Evolutionary conservation across 2,113 vertebrate genomes (phyloP).

Genomic region (Anarhynchus alexandrinus): DNA sequence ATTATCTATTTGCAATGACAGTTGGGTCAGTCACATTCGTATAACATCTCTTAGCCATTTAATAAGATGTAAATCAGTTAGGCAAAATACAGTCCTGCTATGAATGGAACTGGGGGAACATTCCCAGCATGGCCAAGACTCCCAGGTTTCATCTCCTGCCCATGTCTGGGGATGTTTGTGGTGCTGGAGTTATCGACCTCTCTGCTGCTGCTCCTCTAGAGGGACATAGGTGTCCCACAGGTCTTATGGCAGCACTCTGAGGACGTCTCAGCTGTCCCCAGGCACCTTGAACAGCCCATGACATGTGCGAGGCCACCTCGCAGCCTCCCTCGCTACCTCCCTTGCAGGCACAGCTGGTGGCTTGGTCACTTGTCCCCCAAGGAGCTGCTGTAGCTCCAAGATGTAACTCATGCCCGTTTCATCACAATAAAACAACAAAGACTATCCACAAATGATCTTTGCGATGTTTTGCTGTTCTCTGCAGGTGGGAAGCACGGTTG

Average conservation of each 20-base stretch:
- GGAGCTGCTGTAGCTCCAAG: background rate
- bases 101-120: accelerated
- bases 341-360: background rate
- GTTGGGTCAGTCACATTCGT: background rate
- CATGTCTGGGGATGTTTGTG: accelerated
- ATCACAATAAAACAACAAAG: background rate
- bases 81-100: background rate
- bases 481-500: background rate
- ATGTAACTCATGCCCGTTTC: background rate
- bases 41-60: background rate
- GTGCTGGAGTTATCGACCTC: background rate
- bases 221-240: background rate
- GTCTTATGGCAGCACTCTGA: background rate
- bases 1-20: background rate
- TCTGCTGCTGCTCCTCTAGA: background rate
- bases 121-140: background rate
- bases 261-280: accelerated
- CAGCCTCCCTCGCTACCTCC: background rate
- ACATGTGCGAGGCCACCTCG: accelerated
- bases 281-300: background rate
- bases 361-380: background rate
- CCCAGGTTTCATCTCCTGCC: accelerated
- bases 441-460: background rate
- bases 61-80: background rate
- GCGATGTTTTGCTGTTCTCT: background rate